Base-by-base conservation (phyloP, 2,113 vertebrate species). In the Plestiodon gilberti region DNA sequence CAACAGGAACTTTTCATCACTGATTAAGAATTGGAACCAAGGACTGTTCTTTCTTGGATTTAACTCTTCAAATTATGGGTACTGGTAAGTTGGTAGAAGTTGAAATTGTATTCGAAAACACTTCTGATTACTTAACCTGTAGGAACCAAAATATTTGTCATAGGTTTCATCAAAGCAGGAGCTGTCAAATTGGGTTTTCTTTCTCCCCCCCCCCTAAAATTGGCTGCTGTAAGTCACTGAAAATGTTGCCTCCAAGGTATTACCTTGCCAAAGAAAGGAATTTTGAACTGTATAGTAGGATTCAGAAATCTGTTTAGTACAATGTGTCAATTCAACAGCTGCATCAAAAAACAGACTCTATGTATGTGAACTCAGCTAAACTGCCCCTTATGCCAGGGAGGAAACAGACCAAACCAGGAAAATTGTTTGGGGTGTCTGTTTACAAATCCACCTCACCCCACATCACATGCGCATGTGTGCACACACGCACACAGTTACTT, bases 241-340 rank as follows among this genome's bases (percentile, higher is more conserved):
- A 87, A 88, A 79, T 4, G 55, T 69, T 82, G 23, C 88, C 2
- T 77, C 28, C 22, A 52, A 0, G 1, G 9, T 57, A 4, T 76
- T 67, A 40, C 75, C 69, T 90, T 28, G 52, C 71, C 67, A 11
- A 78, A 64, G 4, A 22, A 86, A 8, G 7, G 48, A 43, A 14
- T 84, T 86, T 5, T 9, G 40, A 48, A 48, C 48, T 52, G 43
- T 33, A 33, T 10, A 67, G 40, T 82, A 55, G 80, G 1, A 85
- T 35, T n/a, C 73, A 84, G 85, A 87, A 67, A 48, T 23, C 17
- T 81, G 23, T 17, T 87, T 78, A 88, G 0, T 2, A 22, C 1
- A 85, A 8, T 43, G 71, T 88, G 11, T 1, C 78, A 13, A 78
- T 90, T 80, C 64, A 90, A 2, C 33, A 78, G 6, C 38, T 70